Evolutionary conservation across 2,113 vertebrate genomes (phyloP), one percentile per base, ranked within the genome.

Genomic region (Prolemur simus): DNA sequence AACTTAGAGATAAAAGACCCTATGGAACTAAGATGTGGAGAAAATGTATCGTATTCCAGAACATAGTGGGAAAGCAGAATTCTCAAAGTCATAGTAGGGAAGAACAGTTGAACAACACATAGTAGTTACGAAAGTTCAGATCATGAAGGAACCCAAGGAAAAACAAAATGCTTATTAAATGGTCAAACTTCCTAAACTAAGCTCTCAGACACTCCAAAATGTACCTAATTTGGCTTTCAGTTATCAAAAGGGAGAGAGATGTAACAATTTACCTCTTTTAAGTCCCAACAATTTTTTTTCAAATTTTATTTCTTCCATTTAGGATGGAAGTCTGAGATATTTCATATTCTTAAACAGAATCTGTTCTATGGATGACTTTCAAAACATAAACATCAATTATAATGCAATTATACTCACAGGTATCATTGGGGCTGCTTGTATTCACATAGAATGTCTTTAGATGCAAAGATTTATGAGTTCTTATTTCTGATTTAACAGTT

Each of bases 231-330:
- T 32, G 37, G n/a, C 11, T 60, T 37, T 37, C 68, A 76, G 3
- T 92, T 94, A 92, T 66, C 91, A 96, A 89, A 91, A 18, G 27
- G 42, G 39, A 63, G 3, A 83, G 17, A 15, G 45, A 87, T 54
- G 47, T 52, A 93, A 9, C 20, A 91, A 85, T 89, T 82, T 73
- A 71, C 5, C 29, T 73, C 58, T 91, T 89, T 89, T 15, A 95
- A 84, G 17, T 69, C 4, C 25, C n/a, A 89, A 69, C 3, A 69
- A 18, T 91, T 27, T 60, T 94, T 89, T 37, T 89, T 86, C 58
- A 37, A 68, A 60, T 39, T 87, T 95, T 18, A 95, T 60, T 92
- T 86, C n/a, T 86, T 89, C 32, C 23, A 86, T 42, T 96, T 92
- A 69, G 42, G 8, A 86, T 77, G 7, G 21, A 89, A 81, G 12